Percentiles rank a stretch among this genome's conserved stretches.
These are phyloP conservation scores for Pogonophryne albipinna DNA, from an alignment of 2,797 vertebrate genomes.

Conservation along the genomic window DNA sequence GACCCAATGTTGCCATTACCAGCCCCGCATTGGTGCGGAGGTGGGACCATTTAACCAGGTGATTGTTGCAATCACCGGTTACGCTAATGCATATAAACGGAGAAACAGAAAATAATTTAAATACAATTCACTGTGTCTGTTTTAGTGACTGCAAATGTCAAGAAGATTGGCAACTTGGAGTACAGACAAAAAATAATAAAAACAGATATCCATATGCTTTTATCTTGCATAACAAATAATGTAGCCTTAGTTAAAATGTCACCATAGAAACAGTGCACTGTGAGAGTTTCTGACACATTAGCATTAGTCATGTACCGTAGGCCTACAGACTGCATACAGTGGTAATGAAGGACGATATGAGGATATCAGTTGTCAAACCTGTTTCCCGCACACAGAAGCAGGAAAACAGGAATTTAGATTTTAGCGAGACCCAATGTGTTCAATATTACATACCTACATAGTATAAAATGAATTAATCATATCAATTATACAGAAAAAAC, in stretches of 20 bases:
- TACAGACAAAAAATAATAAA: neutral
- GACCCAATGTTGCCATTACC: too few species aligned
- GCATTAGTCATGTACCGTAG: neutral
- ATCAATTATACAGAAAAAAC: neutral
- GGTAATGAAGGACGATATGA: slow-evolving; percentile 7
- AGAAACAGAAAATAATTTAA: too few species aligned
- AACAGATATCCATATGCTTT: neutral
- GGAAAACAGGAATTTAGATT: neutral
- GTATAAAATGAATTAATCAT: neutral
- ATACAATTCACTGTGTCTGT: too few species aligned
- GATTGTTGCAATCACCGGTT: too few species aligned
- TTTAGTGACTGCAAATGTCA: neutral
- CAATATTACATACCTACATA: neutral
- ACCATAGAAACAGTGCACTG: neutral
- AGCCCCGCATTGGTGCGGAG: too few species aligned
- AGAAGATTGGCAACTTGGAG: neutral
- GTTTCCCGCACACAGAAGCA: neutral
- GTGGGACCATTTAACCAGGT: too few species aligned
- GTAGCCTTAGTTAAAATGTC: neutral
- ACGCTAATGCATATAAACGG: too few species aligned
- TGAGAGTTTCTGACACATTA: neutral
- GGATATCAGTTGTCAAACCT: neutral
- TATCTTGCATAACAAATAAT: neutral
- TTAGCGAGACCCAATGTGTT: neutral
- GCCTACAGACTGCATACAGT: neutral